phyloP scores from a whole-genome alignment of 2,113 vertebrate genomes.

The Cettia cetti region DNA sequence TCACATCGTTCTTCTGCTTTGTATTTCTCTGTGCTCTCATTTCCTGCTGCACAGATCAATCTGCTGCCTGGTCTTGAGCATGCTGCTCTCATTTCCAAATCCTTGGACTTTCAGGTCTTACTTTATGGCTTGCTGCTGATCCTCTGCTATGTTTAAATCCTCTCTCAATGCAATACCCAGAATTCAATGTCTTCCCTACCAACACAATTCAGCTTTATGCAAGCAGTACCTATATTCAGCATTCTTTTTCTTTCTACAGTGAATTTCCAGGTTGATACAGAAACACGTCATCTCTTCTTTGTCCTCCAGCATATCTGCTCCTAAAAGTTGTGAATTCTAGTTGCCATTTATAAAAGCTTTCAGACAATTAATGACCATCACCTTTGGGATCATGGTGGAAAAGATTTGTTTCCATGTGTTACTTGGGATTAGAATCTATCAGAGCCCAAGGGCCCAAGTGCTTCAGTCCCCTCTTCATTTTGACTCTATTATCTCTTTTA shows the following conservation, averaged over 20 bases:
- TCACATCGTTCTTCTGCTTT: neutral
- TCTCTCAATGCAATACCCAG: neutral
- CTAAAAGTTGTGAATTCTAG: neutral
- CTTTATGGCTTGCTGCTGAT: neutral
- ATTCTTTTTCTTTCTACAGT: neutral
- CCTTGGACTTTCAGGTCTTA: neutral
- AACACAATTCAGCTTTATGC: neutral
- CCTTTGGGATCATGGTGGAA: neutral
- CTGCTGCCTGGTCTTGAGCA: neutral
- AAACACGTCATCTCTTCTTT: neutral
- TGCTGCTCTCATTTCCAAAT: conserved; percentile 3
- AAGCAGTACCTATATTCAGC: neutral
- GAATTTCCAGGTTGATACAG: neutral
- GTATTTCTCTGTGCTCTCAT: neutral
- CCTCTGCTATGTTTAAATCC: neutral
- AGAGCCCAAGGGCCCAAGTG: neutral
- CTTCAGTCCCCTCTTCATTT: neutral
- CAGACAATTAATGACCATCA: neutral
- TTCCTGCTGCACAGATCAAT: neutral
- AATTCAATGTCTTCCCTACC: neutral
- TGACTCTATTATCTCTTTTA: neutral
- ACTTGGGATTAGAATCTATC: neutral
- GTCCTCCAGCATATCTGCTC: neutral
- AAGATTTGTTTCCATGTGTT: neutral
- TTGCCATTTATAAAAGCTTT: neutral